Evolutionary conservation across 2,888 invertebrate species (phyloP).

Genomic region (Beris chalybata): DNA sequence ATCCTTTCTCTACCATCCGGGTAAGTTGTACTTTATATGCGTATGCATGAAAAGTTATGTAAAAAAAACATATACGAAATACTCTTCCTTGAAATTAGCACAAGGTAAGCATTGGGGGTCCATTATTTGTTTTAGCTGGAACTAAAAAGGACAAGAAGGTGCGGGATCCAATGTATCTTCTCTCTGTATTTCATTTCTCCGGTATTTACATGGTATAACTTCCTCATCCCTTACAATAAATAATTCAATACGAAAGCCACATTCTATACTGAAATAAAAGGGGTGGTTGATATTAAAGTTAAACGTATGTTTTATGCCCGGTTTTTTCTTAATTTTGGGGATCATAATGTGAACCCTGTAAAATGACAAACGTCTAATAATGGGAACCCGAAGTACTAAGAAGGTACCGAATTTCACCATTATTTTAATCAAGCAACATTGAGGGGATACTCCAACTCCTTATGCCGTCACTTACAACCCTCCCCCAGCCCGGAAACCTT

Average conservation of each 20-base stretch:
- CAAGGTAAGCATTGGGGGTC: slow-evolving; percentile 25
- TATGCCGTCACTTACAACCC: not conserved
- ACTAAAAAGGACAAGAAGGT: slow-evolving; percentile 13
- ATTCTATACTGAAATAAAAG: too few species aligned
- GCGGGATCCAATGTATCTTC: slow-evolving; percentile 3
- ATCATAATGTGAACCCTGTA: not conserved
- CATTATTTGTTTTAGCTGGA: slow-evolving; percentile 7
- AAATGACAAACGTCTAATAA: slow-evolving; percentile 30
- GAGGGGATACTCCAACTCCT: not conserved
- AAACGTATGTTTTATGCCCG: too few species aligned
- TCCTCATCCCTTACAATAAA: too few species aligned
- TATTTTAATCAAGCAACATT: slow-evolving; percentile 36
- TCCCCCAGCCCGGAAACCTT: not conserved
- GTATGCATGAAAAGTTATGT: slow-evolving; percentile 1
- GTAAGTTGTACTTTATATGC: too few species aligned
- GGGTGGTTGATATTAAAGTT: too few species aligned
- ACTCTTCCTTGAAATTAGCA: slow-evolving; percentile 11
- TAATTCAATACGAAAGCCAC: too few species aligned
- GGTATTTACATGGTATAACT: too few species aligned
- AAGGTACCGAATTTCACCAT: slow-evolving; percentile 6
- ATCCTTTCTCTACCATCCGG: not conserved
- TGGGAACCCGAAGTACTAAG: slow-evolving; percentile 10
- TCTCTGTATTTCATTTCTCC: not conserved
- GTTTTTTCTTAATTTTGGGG: too few species aligned
- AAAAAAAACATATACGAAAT: not conserved